These are phyloP conservation scores for Spheniscus humboldti DNA, from an alignment of 2,797 vertebrate species.

Conservation along the genomic window DNA sequence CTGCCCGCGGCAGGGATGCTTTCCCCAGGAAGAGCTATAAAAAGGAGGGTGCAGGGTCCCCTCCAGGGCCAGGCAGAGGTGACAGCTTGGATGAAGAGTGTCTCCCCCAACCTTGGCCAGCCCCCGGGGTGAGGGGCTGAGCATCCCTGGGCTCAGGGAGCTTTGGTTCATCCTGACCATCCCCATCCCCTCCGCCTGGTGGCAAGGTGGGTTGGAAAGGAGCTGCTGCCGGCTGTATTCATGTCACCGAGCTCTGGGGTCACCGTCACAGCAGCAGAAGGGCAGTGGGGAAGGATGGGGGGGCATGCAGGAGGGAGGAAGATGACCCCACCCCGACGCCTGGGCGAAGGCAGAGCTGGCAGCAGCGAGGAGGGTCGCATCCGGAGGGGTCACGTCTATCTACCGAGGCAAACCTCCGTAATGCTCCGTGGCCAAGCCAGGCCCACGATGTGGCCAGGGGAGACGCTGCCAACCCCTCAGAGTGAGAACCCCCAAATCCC, in stretches of 20 bases:
- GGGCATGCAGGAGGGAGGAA: neutral
- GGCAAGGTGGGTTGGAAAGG: neutral
- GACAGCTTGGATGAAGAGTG: neutral
- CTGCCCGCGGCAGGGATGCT: fast-evolving
- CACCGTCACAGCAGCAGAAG: neutral
- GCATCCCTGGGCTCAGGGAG: neutral
- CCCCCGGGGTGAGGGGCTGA: neutral
- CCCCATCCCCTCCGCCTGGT: neutral
- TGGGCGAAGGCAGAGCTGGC: neutral
- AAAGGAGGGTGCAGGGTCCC: neutral
- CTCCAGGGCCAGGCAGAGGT: neutral
- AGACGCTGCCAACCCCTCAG: fast-evolving
- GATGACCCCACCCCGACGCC: fast-evolving
- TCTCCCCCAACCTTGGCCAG: neutral
- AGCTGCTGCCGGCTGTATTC: fast-evolving
- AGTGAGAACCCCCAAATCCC: neutral
- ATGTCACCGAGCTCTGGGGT: neutral
- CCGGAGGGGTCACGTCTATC: neutral
- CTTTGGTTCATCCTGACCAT: neutral
- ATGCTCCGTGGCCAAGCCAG: fast-evolving
- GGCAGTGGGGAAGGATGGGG: neutral
- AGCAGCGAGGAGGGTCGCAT: neutral
- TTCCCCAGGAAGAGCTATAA: neutral
- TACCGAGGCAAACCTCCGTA: neutral
- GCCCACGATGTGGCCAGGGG: neutral